Percentiles rank a stretch among this genome's conserved stretches.
Evolutionary conservation across 2,797 vertebrate genomes (phyloP).

Genomic region (Delichon dasypus): DNA sequence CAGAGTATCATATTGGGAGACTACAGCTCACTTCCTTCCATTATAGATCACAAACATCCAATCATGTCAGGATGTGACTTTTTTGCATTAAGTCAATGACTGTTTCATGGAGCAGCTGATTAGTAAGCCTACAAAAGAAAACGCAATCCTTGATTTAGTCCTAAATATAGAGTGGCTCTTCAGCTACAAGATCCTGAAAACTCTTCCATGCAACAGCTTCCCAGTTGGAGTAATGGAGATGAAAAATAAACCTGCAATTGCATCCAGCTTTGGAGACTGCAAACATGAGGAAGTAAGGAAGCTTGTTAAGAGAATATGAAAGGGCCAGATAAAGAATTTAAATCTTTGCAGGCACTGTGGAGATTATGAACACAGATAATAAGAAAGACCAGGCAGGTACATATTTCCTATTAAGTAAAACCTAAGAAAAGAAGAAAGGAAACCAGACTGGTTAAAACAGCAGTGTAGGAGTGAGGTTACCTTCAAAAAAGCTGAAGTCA

Average conservation of each 20-base stretch:
- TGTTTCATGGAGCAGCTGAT: constrained; percentile 1
- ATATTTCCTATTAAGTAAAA: not conserved
- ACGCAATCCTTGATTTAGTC: not conserved
- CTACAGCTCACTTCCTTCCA: not conserved
- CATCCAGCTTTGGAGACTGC: not conserved
- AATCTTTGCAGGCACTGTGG: not conserved
- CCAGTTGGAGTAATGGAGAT: not conserved
- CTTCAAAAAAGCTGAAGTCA: not conserved
- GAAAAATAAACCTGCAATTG: not conserved
- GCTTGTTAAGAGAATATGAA: not conserved
- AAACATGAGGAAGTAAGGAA: not conserved
- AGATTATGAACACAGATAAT: not conserved
- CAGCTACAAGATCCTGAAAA: not conserved
- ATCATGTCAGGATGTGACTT: not conserved
- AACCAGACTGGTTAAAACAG: not conserved
- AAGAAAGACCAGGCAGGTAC: not conserved
- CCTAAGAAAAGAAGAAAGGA: not conserved
- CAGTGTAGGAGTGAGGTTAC: not conserved
- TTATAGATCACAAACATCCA: not conserved
- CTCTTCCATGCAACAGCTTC: not conserved
- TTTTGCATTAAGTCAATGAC: not conserved
- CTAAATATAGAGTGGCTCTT: constrained; percentile 32
- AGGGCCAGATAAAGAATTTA: not conserved
- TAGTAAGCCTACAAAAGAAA: constrained; percentile 20
- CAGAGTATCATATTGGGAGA: not conserved